Percentiles rank a stretch among this genome's conserved stretches.
These are phyloP conservation scores for Caenorhabditis sp. DNA, from an alignment of 2,888 invertebrate species.

Conservation along the genomic window DNA sequence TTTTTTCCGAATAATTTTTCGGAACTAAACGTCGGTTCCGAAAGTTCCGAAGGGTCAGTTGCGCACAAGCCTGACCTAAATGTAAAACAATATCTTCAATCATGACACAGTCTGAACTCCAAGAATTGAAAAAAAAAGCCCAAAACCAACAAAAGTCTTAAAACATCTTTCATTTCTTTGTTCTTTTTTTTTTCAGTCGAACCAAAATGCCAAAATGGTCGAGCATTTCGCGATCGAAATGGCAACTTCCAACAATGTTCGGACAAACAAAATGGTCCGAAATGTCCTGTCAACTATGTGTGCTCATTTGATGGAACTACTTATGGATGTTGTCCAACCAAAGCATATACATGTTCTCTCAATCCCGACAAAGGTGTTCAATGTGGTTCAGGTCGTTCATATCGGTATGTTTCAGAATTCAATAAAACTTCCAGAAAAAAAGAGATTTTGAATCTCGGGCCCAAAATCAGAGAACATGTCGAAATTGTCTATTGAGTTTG, in stretches of 20 bases:
- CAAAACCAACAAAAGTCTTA: too few relatives aligned
- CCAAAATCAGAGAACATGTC: too few relatives aligned
- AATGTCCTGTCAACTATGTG: conserved; percentile 64
- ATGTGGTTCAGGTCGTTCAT: conserved; percentile 59
- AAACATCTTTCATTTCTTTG: too few relatives aligned
- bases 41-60: too few relatives aligned
- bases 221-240: conserved; percentile 61
- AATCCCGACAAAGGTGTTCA: conserved; percentile 63
- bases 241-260: conserved; percentile 62
- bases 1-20: too few relatives aligned
- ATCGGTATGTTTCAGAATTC: conserved; percentile 3
- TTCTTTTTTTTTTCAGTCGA: conserved; percentile 54
- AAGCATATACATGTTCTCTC: conserved; percentile 66
- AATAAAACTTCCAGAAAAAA: conserved; percentile 24
- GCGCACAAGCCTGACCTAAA: too few relatives aligned
- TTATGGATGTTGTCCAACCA: conserved; percentile 64
- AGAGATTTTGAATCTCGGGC: too few relatives aligned
- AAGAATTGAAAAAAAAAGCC: too few relatives aligned
- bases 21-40: too few relatives aligned
- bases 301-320: conserved; percentile 63
- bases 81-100: too few relatives aligned
- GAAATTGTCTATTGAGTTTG: too few relatives aligned
- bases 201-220: conserved; percentile 65
- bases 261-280: conserved; percentile 51
- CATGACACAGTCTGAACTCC: too few relatives aligned